Percentiles rank a stretch among this genome's conserved stretches.
Conservation (phyloP, 2,797 vertebrate genomes). For the Pangasius mekongensis region DNA sequence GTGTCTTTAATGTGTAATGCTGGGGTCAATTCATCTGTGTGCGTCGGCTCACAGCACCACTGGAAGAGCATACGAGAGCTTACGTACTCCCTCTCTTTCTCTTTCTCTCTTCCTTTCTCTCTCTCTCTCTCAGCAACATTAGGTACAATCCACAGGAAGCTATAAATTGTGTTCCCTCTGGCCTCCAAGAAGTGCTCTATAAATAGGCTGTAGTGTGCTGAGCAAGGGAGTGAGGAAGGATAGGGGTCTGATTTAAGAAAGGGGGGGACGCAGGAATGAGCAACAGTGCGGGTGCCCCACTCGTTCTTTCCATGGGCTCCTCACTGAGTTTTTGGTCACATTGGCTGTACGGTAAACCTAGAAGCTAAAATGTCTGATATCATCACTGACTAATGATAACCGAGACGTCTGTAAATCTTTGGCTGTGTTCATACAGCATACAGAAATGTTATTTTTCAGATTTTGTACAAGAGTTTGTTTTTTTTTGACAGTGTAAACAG, state of each 20-base stretch:
- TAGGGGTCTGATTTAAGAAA: slow-evolving; percentile 15
- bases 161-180: slow-evolving; percentile 62
- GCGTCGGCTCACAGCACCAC: not conserved
- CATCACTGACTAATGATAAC: not conserved
- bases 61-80: not conserved
- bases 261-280: not conserved
- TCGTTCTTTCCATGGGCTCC: not conserved
- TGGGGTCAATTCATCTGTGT: not conserved
- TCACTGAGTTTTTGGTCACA: not conserved
- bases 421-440: not conserved
- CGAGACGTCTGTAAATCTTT: not conserved
- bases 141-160: slow-evolving; percentile 52
- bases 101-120: not conserved
- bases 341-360: not conserved
- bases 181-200: slow-evolving; percentile 46
- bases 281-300: not conserved
- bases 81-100: too few relatives aligned
- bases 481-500: not conserved
- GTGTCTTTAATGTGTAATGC: not conserved
- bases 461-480: not conserved
- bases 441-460: not conserved
- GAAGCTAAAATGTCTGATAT: not conserved
- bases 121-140: slow-evolving; percentile 5
- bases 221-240: slow-evolving; percentile 3
- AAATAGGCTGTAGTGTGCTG: slow-evolving; percentile 45